Base-by-base conservation (phyloP, 2,113 vertebrate species). In the Plecturocebus donacophilus region DNA sequence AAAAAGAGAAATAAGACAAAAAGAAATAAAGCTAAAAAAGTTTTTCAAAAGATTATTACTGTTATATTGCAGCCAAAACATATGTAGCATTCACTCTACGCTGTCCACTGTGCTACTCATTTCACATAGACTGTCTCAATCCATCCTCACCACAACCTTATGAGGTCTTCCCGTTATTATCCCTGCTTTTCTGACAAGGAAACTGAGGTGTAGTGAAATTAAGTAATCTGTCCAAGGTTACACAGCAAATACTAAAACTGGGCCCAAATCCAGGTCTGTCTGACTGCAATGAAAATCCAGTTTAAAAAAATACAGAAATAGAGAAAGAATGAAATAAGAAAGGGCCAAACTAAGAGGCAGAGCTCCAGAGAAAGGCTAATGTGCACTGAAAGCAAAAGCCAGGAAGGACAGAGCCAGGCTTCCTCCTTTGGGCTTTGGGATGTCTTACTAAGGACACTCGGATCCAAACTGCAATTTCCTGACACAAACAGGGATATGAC, bases 271-370 rank as follows among this genome's bases (percentile, higher is more conserved):
- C 79, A 82, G 66, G 64, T 81, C 58, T 56, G 45, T 80, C 25
- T 90, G 66, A 77, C 47, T 94, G 40, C 70, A 77, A 71, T 87
- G 32, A 82, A 86, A 92, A 89, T 8, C 19, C 71, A 61, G 49
- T 40, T 80, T 66, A 38, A 27, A 56, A 85, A 52, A 91, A 71
- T 0, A 73, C 5, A 54, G 58, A 66, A 82, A 54, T 8, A 64
- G n/a, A 88, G 23, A 79, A 92, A 87, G 68, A 81, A 47, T 9
- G 30, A 90, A 84, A 40, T 19, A 68, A 73, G 54, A 92, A 54
- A 80, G 64, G 56, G 25, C 21, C 75, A 81, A 81, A 58, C 3
- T 3, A 83, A 54, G 83, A 61, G 27, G 21, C 8, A 90, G 35
- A 27, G 17, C 42, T 85, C 23, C 17, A 66, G 11, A 49, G 40